Evolutionary conservation across 2,888 invertebrate genomes (phyloP).

Genomic region (Therioaphis trifolii): DNA sequence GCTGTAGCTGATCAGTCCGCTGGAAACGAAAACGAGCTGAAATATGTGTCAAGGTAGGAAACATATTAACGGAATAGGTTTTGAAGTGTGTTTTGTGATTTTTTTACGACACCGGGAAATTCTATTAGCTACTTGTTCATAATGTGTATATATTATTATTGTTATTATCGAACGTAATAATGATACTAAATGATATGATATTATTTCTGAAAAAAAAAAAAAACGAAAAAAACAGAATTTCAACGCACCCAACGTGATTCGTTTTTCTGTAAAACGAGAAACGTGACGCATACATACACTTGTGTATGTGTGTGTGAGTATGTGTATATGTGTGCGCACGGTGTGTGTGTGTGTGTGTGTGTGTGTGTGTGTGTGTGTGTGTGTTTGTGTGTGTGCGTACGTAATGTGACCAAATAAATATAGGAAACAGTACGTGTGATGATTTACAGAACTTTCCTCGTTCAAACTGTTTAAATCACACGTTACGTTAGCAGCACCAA

Average conservation of each 20-base stretch:
- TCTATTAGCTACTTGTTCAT: slow-evolving; percentile 45
- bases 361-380: not conserved
- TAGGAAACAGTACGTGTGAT: no score
- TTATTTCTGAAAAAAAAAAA: not conserved
- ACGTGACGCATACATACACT: not conserved
- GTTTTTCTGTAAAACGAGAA: not conserved
- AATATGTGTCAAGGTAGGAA: slow-evolving; percentile 63
- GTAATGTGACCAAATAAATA: no score
- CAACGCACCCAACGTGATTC: not conserved
- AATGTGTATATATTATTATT: no score
- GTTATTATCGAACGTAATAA: no score
- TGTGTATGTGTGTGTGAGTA: not conserved
- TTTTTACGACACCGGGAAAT: slow-evolving; percentile 43
- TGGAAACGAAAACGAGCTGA: slow-evolving; percentile 62
- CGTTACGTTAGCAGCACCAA: no score
- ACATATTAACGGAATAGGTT: slow-evolving; percentile 56
- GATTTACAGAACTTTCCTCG: no score
- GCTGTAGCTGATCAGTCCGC: slow-evolving; percentile 62
- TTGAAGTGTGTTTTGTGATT: slow-evolving; percentile 61
- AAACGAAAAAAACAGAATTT: not conserved
- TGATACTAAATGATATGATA: no score
- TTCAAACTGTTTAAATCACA: no score
- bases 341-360: no score
- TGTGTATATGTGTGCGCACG: not conserved
- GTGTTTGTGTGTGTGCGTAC: not conserved